Evolutionary conservation across 2,888 invertebrate genomes (phyloP), one percentile per base, ranked within the genome.

Genomic region (Cheiracanthium punctorium): DNA sequence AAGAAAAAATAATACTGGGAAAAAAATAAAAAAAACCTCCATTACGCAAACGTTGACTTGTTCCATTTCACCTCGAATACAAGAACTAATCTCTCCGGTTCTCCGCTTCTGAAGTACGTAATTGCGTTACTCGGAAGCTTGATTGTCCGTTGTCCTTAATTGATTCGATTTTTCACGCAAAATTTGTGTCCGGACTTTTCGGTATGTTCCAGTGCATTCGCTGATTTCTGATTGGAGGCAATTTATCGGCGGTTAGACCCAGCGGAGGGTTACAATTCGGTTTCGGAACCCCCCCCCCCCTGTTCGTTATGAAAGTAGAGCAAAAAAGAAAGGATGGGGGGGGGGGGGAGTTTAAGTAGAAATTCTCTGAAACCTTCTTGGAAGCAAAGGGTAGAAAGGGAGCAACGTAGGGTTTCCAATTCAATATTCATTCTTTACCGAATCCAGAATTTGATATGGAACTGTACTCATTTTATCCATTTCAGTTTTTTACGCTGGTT

Each of bases 91-190:
- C 29, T 43, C 41, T 58, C 52, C 48, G 69, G 73, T 52, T 69
- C 73, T 33, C 43, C 71, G 71, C 76, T 82, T 75, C 76, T 76
- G 82, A 65, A 82, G 76, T 64, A 65, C 76, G 41, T 84, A 84
- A 84, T 84, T 79, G 84, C 41, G 84, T 84, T 84, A 84, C 72
- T 12, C 20, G 41, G 20, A 37, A 33, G 67, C 72, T 52, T 84
- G 84, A 84, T 84, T 84, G 84, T 77, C 77, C 79, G 72, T 84
- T 84, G 73, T 77, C 79, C 73, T 43, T 84, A 84, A 84, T 84
- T 84, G 84, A 84, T 84, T 84, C 77, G 79, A 84, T 84, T 84
- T 71, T 79, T 84, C 84, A 84, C 84, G 84, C 81, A 77, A 85
- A 88, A 81, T 81, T 86, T 74, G 77, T 64, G 82, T 76, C 70